Evolutionary conservation across 2,113 vertebrate species (phyloP), one percentile per base, ranked within the genome.

Genomic region (Apodemus speciosus): DNA sequence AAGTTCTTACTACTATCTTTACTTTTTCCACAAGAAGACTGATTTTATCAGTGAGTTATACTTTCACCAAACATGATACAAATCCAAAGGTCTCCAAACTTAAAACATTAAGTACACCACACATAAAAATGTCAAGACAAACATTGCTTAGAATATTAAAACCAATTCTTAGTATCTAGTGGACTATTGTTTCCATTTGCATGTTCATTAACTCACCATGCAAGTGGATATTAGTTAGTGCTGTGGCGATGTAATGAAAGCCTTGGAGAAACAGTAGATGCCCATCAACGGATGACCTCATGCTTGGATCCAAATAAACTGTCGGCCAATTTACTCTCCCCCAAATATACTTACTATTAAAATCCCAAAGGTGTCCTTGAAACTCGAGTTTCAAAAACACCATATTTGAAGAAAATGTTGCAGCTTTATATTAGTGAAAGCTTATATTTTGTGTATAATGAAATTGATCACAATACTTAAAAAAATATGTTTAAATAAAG

Each of bases 111-210:
- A 90, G 40, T 64, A n/a, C 9, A 56, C 5, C 3, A 76, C 46
- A 16, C 25, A 92, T 89, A 91, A 96, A 93, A 64, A 84, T 75
- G 20, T 21, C 51, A 79, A 60, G 71, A 90, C 14, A 95, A 94
- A 64, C 94, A 86, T 79, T 81, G 56, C 4, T 84, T 64, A 30
- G 79, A 69, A 21, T 23, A 76, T 21, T 46, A n/a, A 21, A 77
- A 96, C 32, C 40, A 66, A 49, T 21, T 91, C 35, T 68, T 30
- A 91, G 87, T n/a, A 23, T 40, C 38, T 40, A 95, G 0, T 64
- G 40, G 43, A 76, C 13, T 85, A 60, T 43, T 3, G 4, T 79
- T 85, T 85, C 89, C 71, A 95, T 94, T 88, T 16, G 92, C 76
- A 15, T 60, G n/a, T 35, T 91, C 88, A 60, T 88, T 93, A 92